These are phyloP conservation scores for Allacma fusca DNA, from an alignment of 2,888 invertebrate genomes.

Conservation along the genomic window DNA sequence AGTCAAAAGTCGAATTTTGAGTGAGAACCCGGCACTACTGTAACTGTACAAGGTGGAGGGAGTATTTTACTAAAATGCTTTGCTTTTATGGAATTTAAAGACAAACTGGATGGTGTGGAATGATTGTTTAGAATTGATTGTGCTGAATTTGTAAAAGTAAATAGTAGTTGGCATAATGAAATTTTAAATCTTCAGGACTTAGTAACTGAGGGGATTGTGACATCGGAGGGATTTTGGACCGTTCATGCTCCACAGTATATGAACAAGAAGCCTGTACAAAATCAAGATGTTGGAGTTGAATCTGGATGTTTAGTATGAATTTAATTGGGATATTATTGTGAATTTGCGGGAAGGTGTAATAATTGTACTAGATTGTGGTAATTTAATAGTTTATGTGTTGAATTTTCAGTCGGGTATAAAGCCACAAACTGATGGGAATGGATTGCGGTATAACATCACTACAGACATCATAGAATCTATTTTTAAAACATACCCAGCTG, in stretches of 20 bases:
- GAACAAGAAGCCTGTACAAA: conserved; percentile 73
- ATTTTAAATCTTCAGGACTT: conserved; percentile 79
- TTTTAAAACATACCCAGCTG: conserved; percentile 99
- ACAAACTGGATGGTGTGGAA: too few species aligned
- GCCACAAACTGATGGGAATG: conserved; percentile 96
- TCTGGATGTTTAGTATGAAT: conserved; percentile 70
- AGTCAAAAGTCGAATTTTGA: conserved; percentile 82
- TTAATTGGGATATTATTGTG: too few species aligned
- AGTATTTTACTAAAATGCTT: too few species aligned
- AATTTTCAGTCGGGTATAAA: conserved; percentile 89
- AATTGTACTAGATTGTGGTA: background rate
- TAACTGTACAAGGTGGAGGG: conserved; percentile 92
- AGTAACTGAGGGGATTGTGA: conserved; percentile 93
- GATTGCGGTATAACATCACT: conserved; percentile 95
- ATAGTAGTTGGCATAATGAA: too few species aligned
- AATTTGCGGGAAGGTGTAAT: too few species aligned
- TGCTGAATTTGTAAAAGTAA: too few species aligned
- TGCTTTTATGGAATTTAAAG: too few species aligned
- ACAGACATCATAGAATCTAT: conserved; percentile 97
- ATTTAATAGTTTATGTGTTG: background rate
- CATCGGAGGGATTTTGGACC: conserved; percentile 98
- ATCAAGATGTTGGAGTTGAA: conserved; percentile 83
- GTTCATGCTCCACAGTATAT: conserved; percentile 83
- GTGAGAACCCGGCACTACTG: conserved; percentile 87
- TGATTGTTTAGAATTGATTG: too few species aligned